A percentile compares a stretch with the other conserved stretches of the same genome.
These are phyloP conservation scores for Drosophila peninsularis DNA, from an alignment of 2,888 invertebrate species.

Conservation along the genomic window DNA sequence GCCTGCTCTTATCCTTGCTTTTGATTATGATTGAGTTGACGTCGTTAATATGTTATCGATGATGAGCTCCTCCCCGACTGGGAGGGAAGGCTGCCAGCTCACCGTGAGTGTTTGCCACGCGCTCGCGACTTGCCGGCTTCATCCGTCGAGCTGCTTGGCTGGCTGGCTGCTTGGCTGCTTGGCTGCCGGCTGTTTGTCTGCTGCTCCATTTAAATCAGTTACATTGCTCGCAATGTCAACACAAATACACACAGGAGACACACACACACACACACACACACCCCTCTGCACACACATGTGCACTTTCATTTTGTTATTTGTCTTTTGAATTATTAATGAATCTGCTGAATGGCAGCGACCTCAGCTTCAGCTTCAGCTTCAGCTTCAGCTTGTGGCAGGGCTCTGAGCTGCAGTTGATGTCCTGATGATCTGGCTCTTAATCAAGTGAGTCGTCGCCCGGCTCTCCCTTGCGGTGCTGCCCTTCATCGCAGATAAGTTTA, in stretches of 20 bases:
- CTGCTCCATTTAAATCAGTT: constrained; percentile 72
- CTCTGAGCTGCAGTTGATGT: constrained; percentile 25
- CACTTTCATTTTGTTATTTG: constrained; percentile 72
- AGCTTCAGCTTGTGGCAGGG: constrained; percentile 4
- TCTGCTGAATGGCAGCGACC: constrained; percentile 56
- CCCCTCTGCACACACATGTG: constrained; percentile 17
- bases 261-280: constrained; percentile 7
- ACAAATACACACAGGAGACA: constrained; percentile 31
- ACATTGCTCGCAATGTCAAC: constrained; percentile 58
- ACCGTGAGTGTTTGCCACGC: constrained; percentile 13
- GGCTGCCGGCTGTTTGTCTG: constrained; percentile 35
- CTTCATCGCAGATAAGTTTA: constrained; percentile 64
- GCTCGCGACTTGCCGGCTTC: constrained; percentile 16
- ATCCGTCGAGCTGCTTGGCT: neutral
- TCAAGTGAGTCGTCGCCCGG: constrained; percentile 45
- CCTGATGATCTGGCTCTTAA: constrained; percentile 53
- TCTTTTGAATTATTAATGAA: constrained; percentile 84
- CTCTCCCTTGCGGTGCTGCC: constrained; percentile 8
- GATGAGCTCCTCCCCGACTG: constrained; percentile 22
- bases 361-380: constrained; percentile 5
- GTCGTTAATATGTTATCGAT: constrained; percentile 78
- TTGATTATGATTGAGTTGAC: constrained; percentile 80
- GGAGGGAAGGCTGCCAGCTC: too few relatives aligned
- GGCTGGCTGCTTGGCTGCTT: constrained; percentile 6
- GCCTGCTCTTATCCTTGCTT: neutral